These are phyloP conservation scores for Nasonovia ribisnigri DNA, from an alignment of 2,888 invertebrate genomes.

Conservation along the genomic window DNA sequence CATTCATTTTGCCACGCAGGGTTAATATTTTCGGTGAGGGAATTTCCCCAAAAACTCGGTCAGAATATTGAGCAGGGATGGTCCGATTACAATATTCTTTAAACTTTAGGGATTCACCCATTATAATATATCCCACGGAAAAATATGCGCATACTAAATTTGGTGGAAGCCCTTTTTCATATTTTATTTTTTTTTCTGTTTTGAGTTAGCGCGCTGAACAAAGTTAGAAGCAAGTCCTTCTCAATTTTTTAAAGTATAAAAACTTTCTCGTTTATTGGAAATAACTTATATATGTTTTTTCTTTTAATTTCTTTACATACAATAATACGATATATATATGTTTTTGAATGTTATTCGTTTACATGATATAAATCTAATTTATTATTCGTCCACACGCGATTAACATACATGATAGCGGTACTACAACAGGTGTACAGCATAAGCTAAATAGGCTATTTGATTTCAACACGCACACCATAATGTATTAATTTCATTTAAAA, in stretches of 20 bases:
- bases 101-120: constrained; percentile 59
- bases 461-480: constrained; percentile 58
- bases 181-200: constrained; percentile 45
- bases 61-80: constrained; percentile 59
- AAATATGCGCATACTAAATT: constrained; percentile 64
- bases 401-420: constrained; percentile 51
- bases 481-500: constrained; percentile 56
- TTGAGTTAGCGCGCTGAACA: constrained; percentile 15
- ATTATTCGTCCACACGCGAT: constrained; percentile 59
- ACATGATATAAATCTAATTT: constrained; percentile 50
- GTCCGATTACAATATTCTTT: constrained; percentile 64
- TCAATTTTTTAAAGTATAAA: constrained; percentile 50
- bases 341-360: constrained; percentile 26
- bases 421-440: constrained; percentile 56
- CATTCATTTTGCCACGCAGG: not conserved
- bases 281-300: constrained; percentile 17
- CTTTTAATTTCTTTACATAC: not conserved
- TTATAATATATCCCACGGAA: constrained; percentile 55
- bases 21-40: constrained; percentile 50
- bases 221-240: constrained; percentile 34
- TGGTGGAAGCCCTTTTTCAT: constrained; percentile 4
- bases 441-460: constrained; percentile 45
- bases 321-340: not conserved
- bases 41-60: constrained; percentile 46
- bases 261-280: constrained; percentile 53